A percentile compares a stretch with the other conserved stretches of the same genome.
Conservation (phyloP, 1,140 invertebrate genomes). For the Thaumatotibia leucotreta region DNA sequence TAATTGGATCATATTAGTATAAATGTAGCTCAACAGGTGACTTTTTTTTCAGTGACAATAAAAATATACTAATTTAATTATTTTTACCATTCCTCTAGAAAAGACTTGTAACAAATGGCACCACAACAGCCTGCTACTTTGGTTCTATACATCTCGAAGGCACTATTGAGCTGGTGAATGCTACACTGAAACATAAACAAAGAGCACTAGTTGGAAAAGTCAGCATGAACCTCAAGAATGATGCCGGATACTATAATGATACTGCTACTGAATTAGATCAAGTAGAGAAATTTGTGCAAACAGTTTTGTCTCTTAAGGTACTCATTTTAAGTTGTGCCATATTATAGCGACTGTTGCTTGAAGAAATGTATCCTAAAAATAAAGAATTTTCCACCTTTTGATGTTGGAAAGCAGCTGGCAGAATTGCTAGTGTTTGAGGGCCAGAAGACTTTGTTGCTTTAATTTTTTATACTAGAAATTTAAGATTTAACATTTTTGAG, state of each 20-base stretch:
- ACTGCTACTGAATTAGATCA: conserved; percentile 77
- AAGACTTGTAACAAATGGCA: conserved; percentile 84
- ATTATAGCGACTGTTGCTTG: too few relatives aligned
- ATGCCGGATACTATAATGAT: conserved; percentile 75
- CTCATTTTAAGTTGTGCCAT: too few relatives aligned
- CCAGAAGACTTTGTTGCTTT: too few relatives aligned
- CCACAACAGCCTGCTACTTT: conserved; percentile 93
- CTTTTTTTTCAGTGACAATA: too few relatives aligned
- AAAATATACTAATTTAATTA: conserved; percentile 28
- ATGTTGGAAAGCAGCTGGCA: too few relatives aligned
- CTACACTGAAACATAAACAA: conserved; percentile 82
- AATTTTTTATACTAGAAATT: too few relatives aligned
- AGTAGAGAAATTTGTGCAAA: conserved; percentile 82
- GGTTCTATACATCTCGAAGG: conserved; percentile 87
- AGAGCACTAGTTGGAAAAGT: conserved; percentile 93
- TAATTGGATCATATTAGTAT: too few relatives aligned
- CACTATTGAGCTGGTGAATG: conserved; percentile 83
- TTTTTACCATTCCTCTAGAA: conserved; percentile 74
- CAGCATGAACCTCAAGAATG: conserved; percentile 84
- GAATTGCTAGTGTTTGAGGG: too few relatives aligned
- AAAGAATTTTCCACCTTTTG: too few relatives aligned
- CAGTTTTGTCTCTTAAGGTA: conserved; percentile 77
- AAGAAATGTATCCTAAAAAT: too few relatives aligned
- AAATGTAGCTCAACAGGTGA: too few relatives aligned
- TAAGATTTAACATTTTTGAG: too few relatives aligned